Percentiles rank a stretch among this genome's conserved stretches.
phyloP scores from a whole-genome alignment of 2,113 vertebrate genomes.

The Percopsis transmontana region DNA sequence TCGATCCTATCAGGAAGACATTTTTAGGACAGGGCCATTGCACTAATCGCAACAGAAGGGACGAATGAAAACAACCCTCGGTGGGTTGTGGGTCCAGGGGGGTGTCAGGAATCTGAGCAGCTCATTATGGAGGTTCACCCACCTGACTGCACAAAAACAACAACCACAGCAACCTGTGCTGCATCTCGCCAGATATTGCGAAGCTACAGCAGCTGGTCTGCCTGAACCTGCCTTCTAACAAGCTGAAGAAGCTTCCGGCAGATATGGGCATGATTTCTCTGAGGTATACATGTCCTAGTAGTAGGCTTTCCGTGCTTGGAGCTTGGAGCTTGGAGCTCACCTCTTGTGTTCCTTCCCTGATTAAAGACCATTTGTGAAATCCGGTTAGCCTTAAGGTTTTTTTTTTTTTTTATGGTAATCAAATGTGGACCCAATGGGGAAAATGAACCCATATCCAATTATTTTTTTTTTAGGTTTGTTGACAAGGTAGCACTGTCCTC shows the following conservation, averaged over 20 bases:
- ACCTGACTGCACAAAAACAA: slow-evolving; percentile 90
- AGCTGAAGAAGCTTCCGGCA: slow-evolving; percentile 93
- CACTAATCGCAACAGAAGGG: too few species aligned
- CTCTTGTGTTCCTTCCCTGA: neutral
- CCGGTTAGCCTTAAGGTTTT: too few species aligned
- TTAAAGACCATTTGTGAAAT: too few species aligned
- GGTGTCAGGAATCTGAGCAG: slow-evolving; percentile 88
- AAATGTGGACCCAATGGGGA: too few species aligned
- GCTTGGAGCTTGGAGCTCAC: neutral
- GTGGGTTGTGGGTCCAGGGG: slow-evolving; percentile 70
- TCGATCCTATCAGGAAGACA: too few species aligned
- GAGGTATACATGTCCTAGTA: slow-evolving; percentile 75
- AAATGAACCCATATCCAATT: too few species aligned
- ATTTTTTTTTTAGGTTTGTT: too few species aligned
- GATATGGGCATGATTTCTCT: slow-evolving; percentile 94
- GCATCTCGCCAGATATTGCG: slow-evolving; percentile 91
- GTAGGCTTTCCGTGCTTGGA: neutral
- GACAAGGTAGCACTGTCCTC: too few species aligned
- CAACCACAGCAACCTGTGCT: slow-evolving; percentile 89
- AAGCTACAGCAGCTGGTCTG: slow-evolving; percentile 90
- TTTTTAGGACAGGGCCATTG: too few species aligned
- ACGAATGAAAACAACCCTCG: too few species aligned
- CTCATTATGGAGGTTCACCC: slow-evolving; percentile 88
- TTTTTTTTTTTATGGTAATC: too few species aligned
- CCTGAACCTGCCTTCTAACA: slow-evolving; percentile 92